phyloP scores from a whole-genome alignment of 2,888 invertebrate species.

The Merodon equestris region DNA sequence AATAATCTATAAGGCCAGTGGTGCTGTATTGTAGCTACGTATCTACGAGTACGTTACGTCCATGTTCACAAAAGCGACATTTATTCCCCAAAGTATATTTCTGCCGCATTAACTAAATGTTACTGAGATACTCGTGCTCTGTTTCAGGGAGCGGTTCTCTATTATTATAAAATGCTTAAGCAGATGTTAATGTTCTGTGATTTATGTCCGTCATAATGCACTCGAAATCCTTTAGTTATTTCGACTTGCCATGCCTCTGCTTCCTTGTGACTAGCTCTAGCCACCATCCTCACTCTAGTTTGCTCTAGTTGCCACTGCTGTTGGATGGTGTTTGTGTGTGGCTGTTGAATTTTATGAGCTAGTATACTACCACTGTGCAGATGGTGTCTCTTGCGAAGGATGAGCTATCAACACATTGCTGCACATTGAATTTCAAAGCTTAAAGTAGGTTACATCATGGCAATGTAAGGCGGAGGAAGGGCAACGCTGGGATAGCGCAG shows the following conservation, averaged over 20 bases:
- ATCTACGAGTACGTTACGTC: no score
- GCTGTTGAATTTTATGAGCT: constrained; percentile 32
- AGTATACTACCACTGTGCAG: constrained; percentile 18
- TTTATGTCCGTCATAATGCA: constrained; percentile 72
- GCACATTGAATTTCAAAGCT: constrained; percentile 28
- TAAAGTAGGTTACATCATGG: constrained; percentile 20
- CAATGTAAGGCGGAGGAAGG: neutral
- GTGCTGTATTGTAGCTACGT: no score
- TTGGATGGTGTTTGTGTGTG: neutral
- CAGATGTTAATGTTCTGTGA: constrained; percentile 77
- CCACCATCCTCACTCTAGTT: no score
- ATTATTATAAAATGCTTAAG: constrained; percentile 73
- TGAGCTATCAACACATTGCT: constrained; percentile 26
- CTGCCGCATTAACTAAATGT: constrained; percentile 55
- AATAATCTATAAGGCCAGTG: no score
- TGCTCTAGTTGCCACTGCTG: no score
- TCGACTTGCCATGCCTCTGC: no score
- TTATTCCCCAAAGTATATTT: constrained; percentile 49
- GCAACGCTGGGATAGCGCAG: neutral
- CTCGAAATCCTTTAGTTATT: constrained; percentile 36
- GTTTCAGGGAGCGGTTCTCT: constrained; percentile 30
- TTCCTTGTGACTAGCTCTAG: neutral
- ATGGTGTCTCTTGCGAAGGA: constrained; percentile 34
- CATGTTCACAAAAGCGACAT: constrained; percentile 36
- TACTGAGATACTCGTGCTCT: constrained; percentile 4